Percentiles rank a stretch among this genome's conserved stretches.
These are phyloP conservation scores for Benthochromis sp. DNA, from an alignment of 2,113 vertebrate genomes.

Conservation along the genomic window DNA sequence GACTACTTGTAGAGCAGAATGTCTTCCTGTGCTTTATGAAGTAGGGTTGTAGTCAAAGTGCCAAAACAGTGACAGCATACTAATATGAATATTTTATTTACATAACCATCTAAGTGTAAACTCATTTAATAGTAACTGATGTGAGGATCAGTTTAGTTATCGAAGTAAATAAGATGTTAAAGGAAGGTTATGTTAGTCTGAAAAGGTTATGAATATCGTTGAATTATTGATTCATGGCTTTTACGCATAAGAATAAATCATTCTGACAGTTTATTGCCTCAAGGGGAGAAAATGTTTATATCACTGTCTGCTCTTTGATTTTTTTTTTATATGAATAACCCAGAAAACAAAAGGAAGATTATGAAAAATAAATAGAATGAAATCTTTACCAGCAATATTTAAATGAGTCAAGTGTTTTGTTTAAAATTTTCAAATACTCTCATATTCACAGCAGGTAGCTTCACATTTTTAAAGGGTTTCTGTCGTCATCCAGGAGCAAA, in stretches of 20 bases:
- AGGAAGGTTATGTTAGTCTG: not conserved
- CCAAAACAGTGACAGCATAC: not conserved
- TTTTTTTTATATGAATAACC: not conserved
- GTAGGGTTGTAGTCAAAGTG: not conserved
- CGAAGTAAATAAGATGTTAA: not conserved
- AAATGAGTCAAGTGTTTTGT: not conserved
- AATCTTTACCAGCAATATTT: not conserved
- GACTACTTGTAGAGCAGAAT: not conserved
- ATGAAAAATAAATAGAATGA: not conserved
- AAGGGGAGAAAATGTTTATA: not conserved
- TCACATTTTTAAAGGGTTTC: not conserved
- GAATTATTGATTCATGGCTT: slow-evolving; percentile 10
- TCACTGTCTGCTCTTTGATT: not conserved
- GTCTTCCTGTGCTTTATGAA: not conserved
- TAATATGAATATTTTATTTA: not conserved
- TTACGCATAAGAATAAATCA: slow-evolving; percentile 9
- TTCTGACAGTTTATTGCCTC: slow-evolving; percentile 2
- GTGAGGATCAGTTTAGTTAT: not conserved
- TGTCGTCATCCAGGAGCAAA: not conserved
- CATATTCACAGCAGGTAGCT: not conserved
- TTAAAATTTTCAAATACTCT: not conserved
- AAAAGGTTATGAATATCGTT: not conserved
- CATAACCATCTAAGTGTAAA: not conserved
- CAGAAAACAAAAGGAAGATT: not conserved
- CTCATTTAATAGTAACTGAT: not conserved